phyloP scores from a whole-genome alignment of 2,888 invertebrate species.

The Furcula furcula region DNA sequence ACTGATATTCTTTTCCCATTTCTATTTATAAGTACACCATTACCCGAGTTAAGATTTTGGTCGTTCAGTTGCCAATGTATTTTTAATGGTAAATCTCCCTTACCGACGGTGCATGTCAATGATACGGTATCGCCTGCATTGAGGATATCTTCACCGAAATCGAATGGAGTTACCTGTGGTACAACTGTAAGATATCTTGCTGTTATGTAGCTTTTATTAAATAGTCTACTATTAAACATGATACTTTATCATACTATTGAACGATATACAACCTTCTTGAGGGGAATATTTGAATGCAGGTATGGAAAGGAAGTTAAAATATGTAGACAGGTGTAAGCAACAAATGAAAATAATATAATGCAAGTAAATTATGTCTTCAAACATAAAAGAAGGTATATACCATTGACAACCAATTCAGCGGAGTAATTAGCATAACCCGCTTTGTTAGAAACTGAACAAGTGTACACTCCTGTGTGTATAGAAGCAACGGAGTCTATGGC shows the following conservation, averaged over 20 bases:
- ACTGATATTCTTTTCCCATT: slow-evolving; percentile 85
- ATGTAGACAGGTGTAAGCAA: slow-evolving; percentile 18
- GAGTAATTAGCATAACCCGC: slow-evolving; percentile 86
- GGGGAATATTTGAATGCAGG: background rate
- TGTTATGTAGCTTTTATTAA: slow-evolving; percentile 14
- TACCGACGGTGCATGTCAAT: slow-evolving; percentile 85
- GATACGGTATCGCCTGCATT: slow-evolving; percentile 89
- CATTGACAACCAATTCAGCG: slow-evolving; percentile 86
- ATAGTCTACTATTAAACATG: background rate
- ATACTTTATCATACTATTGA: background rate
- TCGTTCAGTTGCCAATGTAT: slow-evolving; percentile 88
- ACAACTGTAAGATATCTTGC: slow-evolving; percentile 78
- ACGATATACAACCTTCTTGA: background rate
- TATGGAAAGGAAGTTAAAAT: slow-evolving; percentile 8
- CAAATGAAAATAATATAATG: slow-evolving; percentile 10
- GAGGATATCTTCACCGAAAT: slow-evolving; percentile 87
- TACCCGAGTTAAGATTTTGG: slow-evolving; percentile 67
- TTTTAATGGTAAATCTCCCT: slow-evolving; percentile 86
- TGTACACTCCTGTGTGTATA: slow-evolving; percentile 88
- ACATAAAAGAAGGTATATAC: slow-evolving; percentile 71
- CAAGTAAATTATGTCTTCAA: slow-evolving; percentile 11
- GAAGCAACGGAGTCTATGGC: slow-evolving; percentile 88
- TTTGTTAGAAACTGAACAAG: slow-evolving; percentile 85
- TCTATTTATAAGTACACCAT: slow-evolving; percentile 82
- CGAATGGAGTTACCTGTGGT: slow-evolving; percentile 90